phyloP scores from a whole-genome alignment of 2,888 invertebrate genomes.

The Dolichomitus sp. region DNA sequence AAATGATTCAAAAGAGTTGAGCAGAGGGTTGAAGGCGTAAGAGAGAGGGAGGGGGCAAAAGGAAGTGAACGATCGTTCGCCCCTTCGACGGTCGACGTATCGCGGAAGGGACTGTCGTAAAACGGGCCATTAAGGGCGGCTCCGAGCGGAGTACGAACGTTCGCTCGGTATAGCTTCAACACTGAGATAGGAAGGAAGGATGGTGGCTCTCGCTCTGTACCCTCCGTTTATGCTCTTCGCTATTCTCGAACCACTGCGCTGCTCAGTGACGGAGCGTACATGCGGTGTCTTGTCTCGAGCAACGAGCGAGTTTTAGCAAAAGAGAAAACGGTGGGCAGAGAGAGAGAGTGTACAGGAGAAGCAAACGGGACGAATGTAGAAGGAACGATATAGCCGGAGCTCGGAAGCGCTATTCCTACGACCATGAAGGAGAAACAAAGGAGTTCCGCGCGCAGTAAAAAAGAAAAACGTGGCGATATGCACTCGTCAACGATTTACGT shows the following conservation, averaged over 20 bases:
- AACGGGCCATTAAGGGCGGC: slow-evolving; percentile 71
- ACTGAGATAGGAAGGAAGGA: slow-evolving; percentile 52
- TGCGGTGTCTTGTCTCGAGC: slow-evolving; percentile 11
- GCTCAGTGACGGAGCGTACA: slow-evolving; percentile 15
- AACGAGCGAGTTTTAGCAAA: slow-evolving; percentile 57
- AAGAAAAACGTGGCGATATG: slow-evolving; percentile 30
- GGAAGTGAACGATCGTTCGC: slow-evolving; percentile 62
- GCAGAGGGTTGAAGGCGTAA: slow-evolving; percentile 15
- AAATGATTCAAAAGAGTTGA: slow-evolving; percentile 37
- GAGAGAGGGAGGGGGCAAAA: slow-evolving; percentile 26
- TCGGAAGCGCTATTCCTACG: slow-evolving; percentile 66
- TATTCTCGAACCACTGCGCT: slow-evolving; percentile 28
- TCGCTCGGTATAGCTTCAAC: slow-evolving; percentile 54
- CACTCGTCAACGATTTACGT: slow-evolving; percentile 49
- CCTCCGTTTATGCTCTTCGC: slow-evolving; percentile 27
- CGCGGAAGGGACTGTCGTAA: slow-evolving; percentile 74
- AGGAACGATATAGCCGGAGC: slow-evolving; percentile 65
- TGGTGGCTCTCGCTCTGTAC: slow-evolving; percentile 17
- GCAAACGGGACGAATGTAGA: slow-evolving; percentile 21
- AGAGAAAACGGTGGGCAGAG: slow-evolving; percentile 23
- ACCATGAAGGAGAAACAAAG: slow-evolving; percentile 51
- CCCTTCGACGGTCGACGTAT: slow-evolving; percentile 61
- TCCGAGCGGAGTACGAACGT: slow-evolving; percentile 54
- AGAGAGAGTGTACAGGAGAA: slow-evolving; percentile 13
- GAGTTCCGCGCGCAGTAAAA: slow-evolving; percentile 41